phyloP scores from a whole-genome alignment of 1,140 invertebrate genomes.

The Gonatopus flavifemur region DNA sequence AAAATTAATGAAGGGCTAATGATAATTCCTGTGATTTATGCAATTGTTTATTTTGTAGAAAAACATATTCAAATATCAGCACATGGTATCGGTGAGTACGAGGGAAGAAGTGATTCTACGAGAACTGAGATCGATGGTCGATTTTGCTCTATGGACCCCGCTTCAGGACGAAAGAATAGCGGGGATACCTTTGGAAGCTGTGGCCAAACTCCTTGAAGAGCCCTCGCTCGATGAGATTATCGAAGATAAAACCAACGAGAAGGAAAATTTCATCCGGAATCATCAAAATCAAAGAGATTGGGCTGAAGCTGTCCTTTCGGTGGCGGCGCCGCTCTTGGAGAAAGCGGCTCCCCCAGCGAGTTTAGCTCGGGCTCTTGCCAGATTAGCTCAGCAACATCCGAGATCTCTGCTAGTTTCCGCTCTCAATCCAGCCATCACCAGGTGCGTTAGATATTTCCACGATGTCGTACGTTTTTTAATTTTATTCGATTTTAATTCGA shows the following conservation, averaged over 20 bases:
- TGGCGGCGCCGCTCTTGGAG: constrained; percentile 51
- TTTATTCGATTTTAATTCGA: too few relatives aligned
- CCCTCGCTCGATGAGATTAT: constrained; percentile 56
- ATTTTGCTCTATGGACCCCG: constrained; percentile 75
- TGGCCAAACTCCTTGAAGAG: constrained; percentile 67
- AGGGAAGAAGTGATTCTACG: constrained; percentile 78
- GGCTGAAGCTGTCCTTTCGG: constrained; percentile 55
- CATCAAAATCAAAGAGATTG: constrained; percentile 42
- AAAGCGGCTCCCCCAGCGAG: constrained; percentile 52
- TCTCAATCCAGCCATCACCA: constrained; percentile 74
- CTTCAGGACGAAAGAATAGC: constrained; percentile 79
- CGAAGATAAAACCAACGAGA: constrained; percentile 43
- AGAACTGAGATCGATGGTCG: constrained; percentile 81
- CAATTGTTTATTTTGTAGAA: constrained; percentile 66
- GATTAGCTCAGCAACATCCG: constrained; percentile 58
- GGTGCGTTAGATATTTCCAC: too few relatives aligned
- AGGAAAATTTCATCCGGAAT: constrained; percentile 36
- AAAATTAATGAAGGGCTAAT: background rate
- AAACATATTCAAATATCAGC: constrained; percentile 78
- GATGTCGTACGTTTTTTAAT: too few relatives aligned
- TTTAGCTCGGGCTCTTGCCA: constrained; percentile 58
- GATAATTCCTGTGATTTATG: too few relatives aligned
- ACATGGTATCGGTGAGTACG: constrained; percentile 67
- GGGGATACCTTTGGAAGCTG: constrained; percentile 73
- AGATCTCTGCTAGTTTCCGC: constrained; percentile 61